These are phyloP conservation scores for Phallusia fumigata DNA, from an alignment of 23 tunicate species.

Conservation along the genomic window DNA sequence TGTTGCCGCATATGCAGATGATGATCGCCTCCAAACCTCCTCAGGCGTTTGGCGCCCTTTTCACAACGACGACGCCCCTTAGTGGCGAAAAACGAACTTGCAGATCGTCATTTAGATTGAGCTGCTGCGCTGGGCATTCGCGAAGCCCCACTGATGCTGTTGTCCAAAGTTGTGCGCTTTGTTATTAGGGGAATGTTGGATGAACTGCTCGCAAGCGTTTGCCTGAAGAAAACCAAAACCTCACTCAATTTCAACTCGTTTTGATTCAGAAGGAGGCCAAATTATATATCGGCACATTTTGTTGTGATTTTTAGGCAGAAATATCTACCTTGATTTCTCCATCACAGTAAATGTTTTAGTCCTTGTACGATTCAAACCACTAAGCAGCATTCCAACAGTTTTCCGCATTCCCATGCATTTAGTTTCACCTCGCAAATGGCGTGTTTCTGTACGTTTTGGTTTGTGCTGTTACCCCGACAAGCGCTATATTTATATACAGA, in stretches of 20 bases:
- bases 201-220: too few species aligned
- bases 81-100: neutral
- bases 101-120: constrained; percentile 1
- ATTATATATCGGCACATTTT: too few species aligned
- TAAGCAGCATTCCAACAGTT: neutral
- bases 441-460: neutral
- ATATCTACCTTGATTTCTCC: too few species aligned
- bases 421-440: neutral
- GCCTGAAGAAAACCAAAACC: too few species aligned
- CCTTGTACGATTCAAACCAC: too few species aligned
- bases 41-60: neutral
- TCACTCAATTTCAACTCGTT: too few species aligned
- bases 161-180: too few species aligned
- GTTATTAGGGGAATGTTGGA: too few species aligned
- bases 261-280: too few species aligned
- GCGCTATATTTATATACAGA: neutral
- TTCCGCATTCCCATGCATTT: neutral
- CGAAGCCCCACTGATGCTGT: neutral
- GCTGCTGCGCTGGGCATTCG: neutral
- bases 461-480: neutral
- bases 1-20: neutral
- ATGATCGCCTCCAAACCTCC: neutral
- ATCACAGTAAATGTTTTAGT: too few species aligned
- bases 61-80: constrained; percentile 1
- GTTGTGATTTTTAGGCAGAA: too few species aligned